These are phyloP conservation scores for Camponotus floridanus DNA, from an alignment of 1,140 invertebrate species.

Conservation along the genomic window DNA sequence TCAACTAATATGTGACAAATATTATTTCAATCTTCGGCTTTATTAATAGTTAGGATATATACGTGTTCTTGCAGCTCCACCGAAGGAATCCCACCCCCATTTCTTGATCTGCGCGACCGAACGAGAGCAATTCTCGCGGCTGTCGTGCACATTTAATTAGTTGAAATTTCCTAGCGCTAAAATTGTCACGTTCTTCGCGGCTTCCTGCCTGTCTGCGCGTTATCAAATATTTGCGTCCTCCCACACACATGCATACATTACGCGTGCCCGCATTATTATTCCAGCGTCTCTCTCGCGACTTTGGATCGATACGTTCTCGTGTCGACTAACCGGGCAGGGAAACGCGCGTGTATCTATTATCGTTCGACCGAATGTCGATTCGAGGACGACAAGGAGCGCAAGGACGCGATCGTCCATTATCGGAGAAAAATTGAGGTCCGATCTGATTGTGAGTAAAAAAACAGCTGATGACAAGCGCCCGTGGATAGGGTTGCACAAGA, in stretches of 20 bases:
- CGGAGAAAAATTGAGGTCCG: too few relatives aligned
- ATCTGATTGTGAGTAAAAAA: constrained; percentile 1
- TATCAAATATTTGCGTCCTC: constrained; percentile 41
- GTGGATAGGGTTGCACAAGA: too few relatives aligned
- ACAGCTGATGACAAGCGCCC: background rate
- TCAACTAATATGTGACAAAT: background rate
- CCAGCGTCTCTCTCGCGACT: background rate
- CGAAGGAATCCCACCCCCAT: background rate
- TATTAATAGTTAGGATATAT: background rate
- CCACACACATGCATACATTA: background rate
- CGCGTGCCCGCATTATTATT: constrained; percentile 16
- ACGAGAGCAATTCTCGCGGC: constrained; percentile 11
- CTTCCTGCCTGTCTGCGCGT: background rate
- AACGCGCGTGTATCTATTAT: constrained; percentile 33
- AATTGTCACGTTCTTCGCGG: constrained; percentile 18
- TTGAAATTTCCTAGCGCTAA: constrained; percentile 38
- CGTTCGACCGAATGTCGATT: constrained; percentile 33
- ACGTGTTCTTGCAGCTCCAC: background rate
- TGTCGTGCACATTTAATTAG: constrained; percentile 47
- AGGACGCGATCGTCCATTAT: constrained; percentile 32
- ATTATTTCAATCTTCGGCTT: background rate
- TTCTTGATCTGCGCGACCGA: constrained; percentile 30
- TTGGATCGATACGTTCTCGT: constrained; percentile 5
- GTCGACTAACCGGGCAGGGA: too few relatives aligned
- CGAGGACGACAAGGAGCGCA: background rate